Base-by-base conservation (phyloP, 1,140 invertebrate genomes). In the Pseudomyrmex dendroicus region DNA sequence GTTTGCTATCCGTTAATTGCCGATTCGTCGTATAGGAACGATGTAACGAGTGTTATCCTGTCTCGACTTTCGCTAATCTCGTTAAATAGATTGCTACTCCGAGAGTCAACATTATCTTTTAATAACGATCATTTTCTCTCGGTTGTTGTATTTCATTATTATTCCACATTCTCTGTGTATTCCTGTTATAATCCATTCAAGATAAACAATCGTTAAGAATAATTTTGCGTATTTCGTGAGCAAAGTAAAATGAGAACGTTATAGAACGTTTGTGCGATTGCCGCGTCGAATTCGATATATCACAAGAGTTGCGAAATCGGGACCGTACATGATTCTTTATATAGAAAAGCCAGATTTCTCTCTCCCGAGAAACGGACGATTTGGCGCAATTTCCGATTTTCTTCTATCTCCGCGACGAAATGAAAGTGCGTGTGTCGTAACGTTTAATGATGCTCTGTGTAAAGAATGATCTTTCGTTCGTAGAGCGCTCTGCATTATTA, bases 241-340 rank as follows among this genome's bases (percentile, higher is more conserved):
- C 63, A 2, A 25, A 25, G 59, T 73, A 84, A 68, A 84, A 86
- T 66, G 57, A 54, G 59, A 87, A 76, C 48, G 44, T 25, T 25
- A 2, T 44, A n/a, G 35, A 25, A 56, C 25, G 63, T 48, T 8
- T 17, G 25, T 35, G 59, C 52, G 25, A 25, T 25, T 25, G 25
- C 46, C 50, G 44, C 22, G n/a, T 87, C 85, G 57, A 87, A 82
- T 89, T 89, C 87, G 82, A 77, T 83, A 84, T 80, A 25, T 88
- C 25, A 25, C 25, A 88, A 91, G 13, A 22, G 62, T 78, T 61
- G 62, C 84, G 54, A 80, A 80, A 85, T 78, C 25, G 3, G 46
- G 50, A 25, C 7, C 10, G 1, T 62, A 12, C 15, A 25, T 25
- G 25, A 8, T 4, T 50, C 48, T 74, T 63, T 82, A 76, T 68